Base-by-base conservation (phyloP, 2,797 vertebrate species). In the Cossypha caffra region DNA sequence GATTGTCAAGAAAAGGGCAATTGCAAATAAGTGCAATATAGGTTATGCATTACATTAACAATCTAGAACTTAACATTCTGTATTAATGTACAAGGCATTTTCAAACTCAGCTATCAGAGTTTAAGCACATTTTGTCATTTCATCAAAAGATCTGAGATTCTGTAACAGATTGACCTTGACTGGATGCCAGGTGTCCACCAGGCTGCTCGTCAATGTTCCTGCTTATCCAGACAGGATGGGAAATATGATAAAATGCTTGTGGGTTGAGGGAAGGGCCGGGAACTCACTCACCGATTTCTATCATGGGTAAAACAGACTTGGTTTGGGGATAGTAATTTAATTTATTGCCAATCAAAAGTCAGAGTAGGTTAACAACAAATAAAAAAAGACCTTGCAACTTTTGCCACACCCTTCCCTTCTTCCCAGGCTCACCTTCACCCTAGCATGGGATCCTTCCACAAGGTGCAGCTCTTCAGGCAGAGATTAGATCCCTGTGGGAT, bases 401-500 rank as follows among this genome's bases (percentile, higher is more conserved):
- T 59, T 5, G 1, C 3, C 4, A 0, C 6, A 52, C 4, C 11
- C 6, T 35, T 37, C 6, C 23, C 19, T 43, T 74, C 13, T 38
- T 33, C 4, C 7, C 0, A 6, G 52, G 3, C 7, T 62, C 15
- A 47, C 1, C 7, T 74, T 64, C 38, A 48, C 8, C 42, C 25
- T 55, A 42, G 5, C 1, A 14, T 20, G 17, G 18, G 5, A 16
- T 5, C 11, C 17, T 37, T 33, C 8, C 8, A 23, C 2, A 0
- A 14, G 11, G 21, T 26, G 16, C 24, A 55, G 24, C 31, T 7
- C 13, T 50, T 26, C 48, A 57, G 6, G 4, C 52, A 43, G 4
- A 10, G 4, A 16, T 8, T 5, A 3, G 4, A 40, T 42, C 8
- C 35, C 7, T 24, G 6, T 17, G 21, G 26, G 13, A 13, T 42